phyloP scores from a whole-genome alignment of 1,140 invertebrate species.

The Penaeus indicus region DNA sequence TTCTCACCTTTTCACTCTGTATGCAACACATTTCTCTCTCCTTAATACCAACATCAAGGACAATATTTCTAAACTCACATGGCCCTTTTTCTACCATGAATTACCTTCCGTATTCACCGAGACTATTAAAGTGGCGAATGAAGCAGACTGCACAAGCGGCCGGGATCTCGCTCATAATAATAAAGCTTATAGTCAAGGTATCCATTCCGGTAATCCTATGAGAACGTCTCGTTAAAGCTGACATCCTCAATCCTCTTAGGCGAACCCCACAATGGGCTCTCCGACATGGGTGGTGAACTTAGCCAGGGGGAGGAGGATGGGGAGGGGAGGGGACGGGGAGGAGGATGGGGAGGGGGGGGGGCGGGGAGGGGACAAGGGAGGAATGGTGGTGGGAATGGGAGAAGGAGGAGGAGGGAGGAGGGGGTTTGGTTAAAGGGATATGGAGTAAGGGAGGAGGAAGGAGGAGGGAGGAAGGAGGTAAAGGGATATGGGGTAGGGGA shows the following conservation, averaged over 20 bases:
- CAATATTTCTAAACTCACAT: too few species aligned
- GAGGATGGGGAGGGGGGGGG: constrained; percentile 4
- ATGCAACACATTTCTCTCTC: too few species aligned
- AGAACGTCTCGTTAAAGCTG: constrained; percentile 17
- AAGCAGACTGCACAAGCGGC: too few species aligned
- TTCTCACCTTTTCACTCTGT: too few species aligned
- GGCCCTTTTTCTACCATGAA: too few species aligned
- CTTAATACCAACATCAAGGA: too few species aligned
- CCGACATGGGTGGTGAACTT: constrained; percentile 19
- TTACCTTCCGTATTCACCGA: too few species aligned
- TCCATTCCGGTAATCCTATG: neutral
- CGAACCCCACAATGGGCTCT: neutral
- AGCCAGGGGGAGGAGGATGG: neutral
- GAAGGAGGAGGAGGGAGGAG: neutral
- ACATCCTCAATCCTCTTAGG: constrained; percentile 17
- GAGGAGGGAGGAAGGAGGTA: neutral
- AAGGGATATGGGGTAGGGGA: neutral
- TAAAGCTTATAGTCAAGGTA: neutral
- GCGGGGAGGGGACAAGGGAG: too few species aligned
- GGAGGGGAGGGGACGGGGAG: neutral
- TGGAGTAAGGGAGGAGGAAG: neutral
- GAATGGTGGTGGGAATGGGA: neutral
- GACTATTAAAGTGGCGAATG: too few species aligned
- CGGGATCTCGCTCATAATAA: too few species aligned
- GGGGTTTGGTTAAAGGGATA: neutral